Conservation (phyloP, 2,797 vertebrate genomes). For the Denticeps clupeoides region DNA sequence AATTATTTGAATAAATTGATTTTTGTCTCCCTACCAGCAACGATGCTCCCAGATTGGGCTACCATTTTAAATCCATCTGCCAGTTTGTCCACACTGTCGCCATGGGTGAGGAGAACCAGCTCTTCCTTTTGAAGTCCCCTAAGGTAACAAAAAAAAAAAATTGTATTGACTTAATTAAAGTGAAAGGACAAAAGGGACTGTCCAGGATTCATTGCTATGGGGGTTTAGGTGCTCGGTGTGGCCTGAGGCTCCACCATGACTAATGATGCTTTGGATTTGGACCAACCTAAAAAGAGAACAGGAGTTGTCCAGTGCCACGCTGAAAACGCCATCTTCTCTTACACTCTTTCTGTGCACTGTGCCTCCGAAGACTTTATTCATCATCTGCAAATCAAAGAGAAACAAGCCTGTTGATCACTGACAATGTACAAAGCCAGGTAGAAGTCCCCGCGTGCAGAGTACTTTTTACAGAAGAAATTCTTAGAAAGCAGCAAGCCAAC, state of each 20-base stretch:
- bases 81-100: conserved; percentile 96
- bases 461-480: too few species aligned
- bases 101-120: conserved; percentile 87
- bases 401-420: too few species aligned
- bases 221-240: too few species aligned
- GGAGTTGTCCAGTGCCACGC: conserved; percentile 82
- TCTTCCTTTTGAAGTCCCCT: conserved; percentile 97
- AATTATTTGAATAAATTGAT: too few species aligned
- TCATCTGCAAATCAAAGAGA: conserved; percentile 69
- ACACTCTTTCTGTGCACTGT: conserved; percentile 93
- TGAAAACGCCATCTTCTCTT: conserved; percentile 93
- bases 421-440: too few species aligned
- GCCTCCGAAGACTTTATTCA: conserved; percentile 98
- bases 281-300: conserved; percentile 90
- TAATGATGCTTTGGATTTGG: background rate
- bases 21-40: conserved; percentile 81
- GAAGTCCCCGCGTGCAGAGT: too few species aligned
- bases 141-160: background rate
- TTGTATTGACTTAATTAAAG: background rate
- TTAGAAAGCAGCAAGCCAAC: too few species aligned
- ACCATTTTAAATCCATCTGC: conserved; percentile 97
- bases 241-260: too few species aligned
- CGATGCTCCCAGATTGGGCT: conserved; percentile 89
- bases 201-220: background rate
- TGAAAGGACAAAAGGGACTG: conserved; percentile 1